Evolutionary conservation across 2,113 vertebrate genomes (phyloP).

Genomic region (Rhinopomastus cyanomelas): DNA sequence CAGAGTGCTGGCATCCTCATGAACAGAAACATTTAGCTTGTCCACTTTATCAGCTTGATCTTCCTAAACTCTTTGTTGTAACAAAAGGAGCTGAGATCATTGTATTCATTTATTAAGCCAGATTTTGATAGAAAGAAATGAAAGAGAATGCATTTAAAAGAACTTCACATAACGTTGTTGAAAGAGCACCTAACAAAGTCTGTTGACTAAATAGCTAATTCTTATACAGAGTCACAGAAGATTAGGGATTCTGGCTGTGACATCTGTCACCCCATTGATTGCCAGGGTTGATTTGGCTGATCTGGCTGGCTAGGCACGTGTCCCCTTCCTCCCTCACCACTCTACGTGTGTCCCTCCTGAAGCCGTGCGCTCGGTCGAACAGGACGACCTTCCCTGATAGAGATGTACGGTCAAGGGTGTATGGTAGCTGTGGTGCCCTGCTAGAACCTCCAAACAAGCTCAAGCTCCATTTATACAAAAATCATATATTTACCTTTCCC

Average conservation of each 20-base stretch:
- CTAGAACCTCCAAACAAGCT: too few species aligned
- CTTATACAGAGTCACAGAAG: too few species aligned
- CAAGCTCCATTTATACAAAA: too few species aligned
- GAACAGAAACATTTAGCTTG: background rate
- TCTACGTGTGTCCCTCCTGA: constrained; percentile 88
- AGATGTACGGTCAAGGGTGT: too few species aligned
- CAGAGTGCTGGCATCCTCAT: background rate
- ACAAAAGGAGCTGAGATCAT: background rate
- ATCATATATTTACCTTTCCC: background rate
- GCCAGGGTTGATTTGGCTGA: constrained; percentile 99
- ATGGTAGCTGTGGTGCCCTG: too few species aligned
- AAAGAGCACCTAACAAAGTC: background rate
- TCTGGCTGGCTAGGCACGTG: constrained; percentile 85
- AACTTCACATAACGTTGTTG: background rate
- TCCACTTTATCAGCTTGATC: background rate
- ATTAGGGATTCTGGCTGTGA: constrained; percentile 94
- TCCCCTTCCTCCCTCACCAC: constrained; percentile 97
- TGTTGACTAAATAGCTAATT: background rate
- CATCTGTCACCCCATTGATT: constrained; percentile 90
- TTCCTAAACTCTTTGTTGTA: background rate
- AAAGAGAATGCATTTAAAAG: background rate
- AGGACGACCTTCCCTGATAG: too few species aligned
- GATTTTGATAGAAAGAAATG: background rate
- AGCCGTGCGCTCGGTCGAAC: too few species aligned
- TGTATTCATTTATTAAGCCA: background rate